phyloP scores from a whole-genome alignment of 2,113 vertebrate genomes.

The Hucho hucho region DNA sequence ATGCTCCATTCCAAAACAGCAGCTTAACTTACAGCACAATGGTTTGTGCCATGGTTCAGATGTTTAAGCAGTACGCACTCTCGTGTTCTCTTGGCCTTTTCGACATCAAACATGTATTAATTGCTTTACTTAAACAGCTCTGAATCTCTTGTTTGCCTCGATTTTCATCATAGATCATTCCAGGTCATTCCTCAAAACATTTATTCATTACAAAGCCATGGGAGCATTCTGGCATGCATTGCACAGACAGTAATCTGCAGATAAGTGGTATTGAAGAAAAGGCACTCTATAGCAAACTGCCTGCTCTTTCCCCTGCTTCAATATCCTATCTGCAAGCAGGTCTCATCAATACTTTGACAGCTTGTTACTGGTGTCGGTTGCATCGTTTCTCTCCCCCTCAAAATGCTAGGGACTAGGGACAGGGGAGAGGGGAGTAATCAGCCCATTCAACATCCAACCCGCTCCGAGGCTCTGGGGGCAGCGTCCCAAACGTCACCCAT shows the following conservation, averaged over 20 bases:
- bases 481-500: too few relatives aligned
- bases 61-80: too few relatives aligned
- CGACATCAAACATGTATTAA: too few relatives aligned
- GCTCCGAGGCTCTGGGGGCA: not conserved
- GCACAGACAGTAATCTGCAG: too few relatives aligned
- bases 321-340: constrained; percentile 18
- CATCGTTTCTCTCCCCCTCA: constrained; percentile 44
- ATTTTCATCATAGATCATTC: not conserved
- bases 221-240: not conserved
- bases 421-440: constrained; percentile 31
- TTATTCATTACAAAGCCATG: not conserved
- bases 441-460: constrained; percentile 19
- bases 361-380: constrained; percentile 28
- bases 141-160: too few relatives aligned
- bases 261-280: too few relatives aligned
- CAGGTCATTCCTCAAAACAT: not conserved
- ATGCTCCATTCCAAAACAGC: too few relatives aligned
- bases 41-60: too few relatives aligned
- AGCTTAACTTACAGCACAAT: too few relatives aligned
- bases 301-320: not conserved
- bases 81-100: too few relatives aligned
- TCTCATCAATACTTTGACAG: constrained; percentile 28
- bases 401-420: constrained; percentile 16
- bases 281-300: too few relatives aligned
- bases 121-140: too few relatives aligned